Evolutionary conservation across 2,888 invertebrate genomes (phyloP).

Genomic region (Helleia helle): DNA sequence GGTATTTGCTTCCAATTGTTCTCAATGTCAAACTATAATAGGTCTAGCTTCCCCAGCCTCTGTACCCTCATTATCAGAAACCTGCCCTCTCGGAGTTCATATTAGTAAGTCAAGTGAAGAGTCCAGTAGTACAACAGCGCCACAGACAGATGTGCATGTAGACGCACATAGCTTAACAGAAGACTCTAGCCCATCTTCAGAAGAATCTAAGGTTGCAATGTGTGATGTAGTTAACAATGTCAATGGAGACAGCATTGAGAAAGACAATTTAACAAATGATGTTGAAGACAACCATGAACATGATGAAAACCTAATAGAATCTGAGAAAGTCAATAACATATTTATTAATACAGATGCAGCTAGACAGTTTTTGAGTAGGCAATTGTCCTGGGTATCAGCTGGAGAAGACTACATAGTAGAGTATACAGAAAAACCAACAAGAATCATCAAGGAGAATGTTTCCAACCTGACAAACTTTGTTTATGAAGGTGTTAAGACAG

Average conservation of each 20-base stretch:
- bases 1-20: slow-evolving; percentile 78
- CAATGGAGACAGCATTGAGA: slow-evolving; percentile 34
- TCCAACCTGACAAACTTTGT: slow-evolving; percentile 82
- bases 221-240: slow-evolving; percentile 48
- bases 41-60: slow-evolving; percentile 74
- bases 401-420: slow-evolving; percentile 80
- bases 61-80: slow-evolving; percentile 76
- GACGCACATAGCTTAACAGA: slow-evolving; percentile 70
- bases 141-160: slow-evolving; percentile 70
- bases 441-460: slow-evolving; percentile 82
- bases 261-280: slow-evolving; percentile 33
- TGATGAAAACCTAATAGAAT: slow-evolving; percentile 29
- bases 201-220: slow-evolving; percentile 67
- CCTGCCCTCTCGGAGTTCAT: slow-evolving; percentile 76
- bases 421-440: slow-evolving; percentile 78
- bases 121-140: slow-evolving; percentile 74
- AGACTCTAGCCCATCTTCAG: slow-evolving; percentile 73
- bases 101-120: slow-evolving; percentile 76
- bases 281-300: slow-evolving; percentile 35
- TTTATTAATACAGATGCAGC: slow-evolving; percentile 87
- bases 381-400: slow-evolving; percentile 81
- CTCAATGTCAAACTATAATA: slow-evolving; percentile 75
- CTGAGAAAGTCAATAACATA: slow-evolving; percentile 76
- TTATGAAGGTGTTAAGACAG: slow-evolving; percentile 83
- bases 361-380: slow-evolving; percentile 82